Conservation (phyloP, 2,888 invertebrate genomes). For the Cynaeus angustus region DNA sequence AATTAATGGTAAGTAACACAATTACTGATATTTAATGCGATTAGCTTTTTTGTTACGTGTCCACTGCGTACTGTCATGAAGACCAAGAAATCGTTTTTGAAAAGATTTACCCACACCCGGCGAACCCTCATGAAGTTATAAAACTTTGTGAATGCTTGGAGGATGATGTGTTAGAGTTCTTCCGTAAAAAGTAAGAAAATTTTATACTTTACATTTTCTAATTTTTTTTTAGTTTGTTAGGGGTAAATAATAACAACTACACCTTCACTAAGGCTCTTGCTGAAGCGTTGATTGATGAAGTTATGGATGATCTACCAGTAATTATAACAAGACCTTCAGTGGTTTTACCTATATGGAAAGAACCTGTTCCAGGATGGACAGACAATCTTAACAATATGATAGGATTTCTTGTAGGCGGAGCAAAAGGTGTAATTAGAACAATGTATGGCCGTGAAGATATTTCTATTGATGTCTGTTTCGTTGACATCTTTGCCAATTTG, state of each 20-base stretch:
- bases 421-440: conserved; percentile 88
- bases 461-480: conserved; percentile 87
- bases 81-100: conserved; percentile 87
- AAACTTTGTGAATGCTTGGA: conserved; percentile 86
- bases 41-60: conserved; percentile 85
- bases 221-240: conserved; percentile 74
- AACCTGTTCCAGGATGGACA: conserved; percentile 90
- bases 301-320: conserved; percentile 82
- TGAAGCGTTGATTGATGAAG: conserved; percentile 86
- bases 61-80: conserved; percentile 94
- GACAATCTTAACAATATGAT: conserved; percentile 93
- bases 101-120: conserved; percentile 89
- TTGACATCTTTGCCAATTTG: conserved; percentile 85
- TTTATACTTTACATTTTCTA: not conserved
- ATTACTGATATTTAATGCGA: too few relatives aligned
- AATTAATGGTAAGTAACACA: conserved; percentile 71
- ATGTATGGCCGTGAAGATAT: conserved; percentile 86
- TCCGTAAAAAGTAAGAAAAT: conserved; percentile 75
- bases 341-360: conserved; percentile 88
- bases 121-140: conserved; percentile 83
- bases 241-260: conserved; percentile 88
- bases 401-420: conserved; percentile 84
- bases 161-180: conserved; percentile 79
- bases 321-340: conserved; percentile 89
- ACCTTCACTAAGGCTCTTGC: conserved; percentile 93